Percentiles rank a stretch among this genome's conserved stretches.
These are phyloP conservation scores for Allygus modestus DNA, from an alignment of 2,888 invertebrate genomes.

Conservation along the genomic window DNA sequence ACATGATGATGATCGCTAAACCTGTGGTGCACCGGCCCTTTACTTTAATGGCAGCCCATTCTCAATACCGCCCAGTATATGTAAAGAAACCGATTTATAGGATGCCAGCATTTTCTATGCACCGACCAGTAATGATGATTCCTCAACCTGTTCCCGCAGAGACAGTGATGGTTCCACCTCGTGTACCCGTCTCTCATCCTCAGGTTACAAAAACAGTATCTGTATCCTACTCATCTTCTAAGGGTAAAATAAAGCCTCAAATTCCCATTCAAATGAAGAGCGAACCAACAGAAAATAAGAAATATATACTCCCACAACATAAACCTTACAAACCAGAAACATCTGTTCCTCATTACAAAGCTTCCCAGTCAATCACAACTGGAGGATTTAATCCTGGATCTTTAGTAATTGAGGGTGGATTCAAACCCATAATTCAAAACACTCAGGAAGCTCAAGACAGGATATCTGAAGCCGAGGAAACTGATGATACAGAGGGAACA, in stretches of 20 bases:
- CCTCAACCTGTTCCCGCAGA: conserved; percentile 34
- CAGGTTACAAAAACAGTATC: conserved; percentile 59
- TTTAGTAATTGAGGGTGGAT: conserved; percentile 90
- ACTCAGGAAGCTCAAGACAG: conserved; percentile 77
- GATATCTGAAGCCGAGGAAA: conserved; percentile 74
- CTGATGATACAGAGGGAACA: conserved; percentile 74
- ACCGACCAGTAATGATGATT: conserved; percentile 62
- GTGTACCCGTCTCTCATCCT: conserved; percentile 8
- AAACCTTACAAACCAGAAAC: conserved; percentile 48
- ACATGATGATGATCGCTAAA: conserved; percentile 61
- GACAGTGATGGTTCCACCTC: conserved; percentile 46
- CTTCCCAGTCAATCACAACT: conserved; percentile 65
- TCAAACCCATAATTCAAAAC: conserved; percentile 86
- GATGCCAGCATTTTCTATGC: conserved; percentile 62
- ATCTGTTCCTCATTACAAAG: background rate
- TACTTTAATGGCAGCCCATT: conserved; percentile 60
- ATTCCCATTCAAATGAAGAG: conserved; percentile 44
- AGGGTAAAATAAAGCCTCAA: conserved; percentile 56
- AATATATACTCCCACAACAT: conserved; percentile 48
- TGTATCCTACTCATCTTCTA: conserved; percentile 61
- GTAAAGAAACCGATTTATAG: conserved; percentile 68
- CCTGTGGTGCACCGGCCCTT: conserved; percentile 62
- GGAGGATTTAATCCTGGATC: conserved; percentile 87
- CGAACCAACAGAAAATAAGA: conserved; percentile 56
- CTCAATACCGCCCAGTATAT: conserved; percentile 66